phyloP scores from a whole-genome alignment of 2,113 vertebrate genomes.

The Brachypodius melanocephalos region DNA sequence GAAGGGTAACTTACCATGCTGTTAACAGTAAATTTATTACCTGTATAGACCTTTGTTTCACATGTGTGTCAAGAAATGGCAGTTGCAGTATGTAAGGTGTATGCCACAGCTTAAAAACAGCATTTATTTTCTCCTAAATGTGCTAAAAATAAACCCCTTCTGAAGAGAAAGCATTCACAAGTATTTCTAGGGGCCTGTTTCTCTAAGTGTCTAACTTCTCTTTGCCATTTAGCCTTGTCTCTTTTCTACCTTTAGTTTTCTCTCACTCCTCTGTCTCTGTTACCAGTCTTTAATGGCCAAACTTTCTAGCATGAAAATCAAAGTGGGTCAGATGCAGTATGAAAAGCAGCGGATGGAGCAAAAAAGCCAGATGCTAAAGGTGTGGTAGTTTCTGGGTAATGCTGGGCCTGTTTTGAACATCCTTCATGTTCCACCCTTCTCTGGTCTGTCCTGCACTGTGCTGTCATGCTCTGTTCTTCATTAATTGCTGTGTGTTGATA shows the following conservation, averaged over 20 bases:
- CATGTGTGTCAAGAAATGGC: not conserved
- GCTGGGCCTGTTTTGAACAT: constrained; percentile 31
- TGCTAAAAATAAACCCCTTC: not conserved
- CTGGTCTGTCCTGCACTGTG: constrained; percentile 34
- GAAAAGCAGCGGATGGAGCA: constrained; percentile 96
- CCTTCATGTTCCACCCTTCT: constrained; percentile 5
- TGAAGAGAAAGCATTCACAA: not conserved
- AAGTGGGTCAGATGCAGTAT: constrained; percentile 97
- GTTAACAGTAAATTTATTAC: not conserved
- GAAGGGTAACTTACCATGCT: not conserved
- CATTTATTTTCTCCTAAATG: not conserved
- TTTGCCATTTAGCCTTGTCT: constrained; percentile 60
- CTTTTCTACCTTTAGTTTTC: constrained; percentile 71
- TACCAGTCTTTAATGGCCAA: constrained; percentile 97
- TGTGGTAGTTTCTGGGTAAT: constrained; percentile 75
- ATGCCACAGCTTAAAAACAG: not conserved
- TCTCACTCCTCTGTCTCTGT: constrained; percentile 77
- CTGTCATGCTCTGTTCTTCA: constrained; percentile 45
- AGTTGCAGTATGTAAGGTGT: not conserved
- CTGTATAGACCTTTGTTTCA: not conserved
- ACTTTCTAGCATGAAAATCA: constrained; percentile 99
- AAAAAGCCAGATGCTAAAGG: constrained; percentile 89
- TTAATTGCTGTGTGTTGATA: not conserved
- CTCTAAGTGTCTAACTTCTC: constrained; percentile 45
- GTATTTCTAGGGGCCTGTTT: not conserved